Conservation (phyloP, 2,113 vertebrate genomes). For the Casuarius casuarius region DNA sequence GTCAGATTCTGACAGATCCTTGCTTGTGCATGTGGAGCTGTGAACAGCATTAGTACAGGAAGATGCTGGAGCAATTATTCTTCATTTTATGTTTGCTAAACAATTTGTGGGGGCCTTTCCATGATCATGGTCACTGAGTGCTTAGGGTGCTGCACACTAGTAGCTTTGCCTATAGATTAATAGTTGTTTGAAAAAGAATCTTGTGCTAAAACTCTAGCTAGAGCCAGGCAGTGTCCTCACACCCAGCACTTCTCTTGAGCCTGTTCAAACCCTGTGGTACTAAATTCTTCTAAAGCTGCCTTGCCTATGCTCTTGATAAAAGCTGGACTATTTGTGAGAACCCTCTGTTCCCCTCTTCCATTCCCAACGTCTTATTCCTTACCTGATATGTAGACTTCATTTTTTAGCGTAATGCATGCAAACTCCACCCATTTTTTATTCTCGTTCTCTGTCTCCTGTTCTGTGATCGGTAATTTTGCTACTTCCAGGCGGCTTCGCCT, state of each 20-base stretch:
- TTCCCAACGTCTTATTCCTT: constrained; percentile 39
- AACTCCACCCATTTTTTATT: constrained; percentile 98
- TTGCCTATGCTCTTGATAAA: neutral
- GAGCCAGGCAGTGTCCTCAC: neutral
- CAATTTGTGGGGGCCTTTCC: neutral
- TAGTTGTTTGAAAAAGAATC: neutral
- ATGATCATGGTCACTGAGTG: accelerated
- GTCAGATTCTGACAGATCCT: neutral
- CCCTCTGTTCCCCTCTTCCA: neutral
- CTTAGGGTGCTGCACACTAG: neutral
- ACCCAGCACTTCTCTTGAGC: neutral
- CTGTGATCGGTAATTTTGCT: constrained; percentile 89
- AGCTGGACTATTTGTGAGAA: neutral
- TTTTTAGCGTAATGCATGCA: constrained; percentile 92
- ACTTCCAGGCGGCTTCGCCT: constrained; percentile 96
- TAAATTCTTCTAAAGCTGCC: neutral
- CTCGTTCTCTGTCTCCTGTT: constrained; percentile 87
- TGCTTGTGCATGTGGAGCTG: neutral
- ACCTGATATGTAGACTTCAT: constrained; percentile 98
- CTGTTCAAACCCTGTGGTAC: neutral
- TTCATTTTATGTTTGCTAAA: neutral
- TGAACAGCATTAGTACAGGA: neutral
- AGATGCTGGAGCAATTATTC: neutral
- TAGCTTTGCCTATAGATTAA: neutral
- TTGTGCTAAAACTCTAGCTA: neutral